phyloP scores from a whole-genome alignment of 2,797 vertebrate species.

The Eremophila alpestris region DNA sequence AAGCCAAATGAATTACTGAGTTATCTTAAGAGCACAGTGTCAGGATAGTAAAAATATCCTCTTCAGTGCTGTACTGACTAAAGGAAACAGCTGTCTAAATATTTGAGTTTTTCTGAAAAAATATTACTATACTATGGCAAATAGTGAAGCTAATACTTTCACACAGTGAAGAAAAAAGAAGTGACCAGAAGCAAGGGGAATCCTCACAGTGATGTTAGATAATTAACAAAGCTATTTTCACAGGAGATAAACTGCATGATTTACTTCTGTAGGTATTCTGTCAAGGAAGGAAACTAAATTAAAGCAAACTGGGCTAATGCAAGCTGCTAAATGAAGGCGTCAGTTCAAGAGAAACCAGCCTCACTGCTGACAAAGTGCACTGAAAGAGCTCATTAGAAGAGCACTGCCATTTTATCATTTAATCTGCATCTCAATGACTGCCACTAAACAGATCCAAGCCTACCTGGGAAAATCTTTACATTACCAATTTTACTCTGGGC shows the following conservation, averaged over 20 bases:
- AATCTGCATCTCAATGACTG: not conserved
- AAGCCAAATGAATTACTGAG: conserved; percentile 36
- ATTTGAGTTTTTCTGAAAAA: conserved; percentile 67
- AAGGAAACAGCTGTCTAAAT: conserved; percentile 77
- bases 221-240: conserved; percentile 21
- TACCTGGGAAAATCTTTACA: not conserved
- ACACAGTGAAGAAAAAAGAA: not conserved
- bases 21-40: conserved; percentile 9
- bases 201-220: not conserved
- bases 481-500: not conserved
- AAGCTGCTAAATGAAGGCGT: not conserved
- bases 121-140: conserved; percentile 37
- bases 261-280: not conserved
- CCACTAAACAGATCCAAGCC: not conserved
- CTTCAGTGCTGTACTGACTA: conserved; percentile 48
- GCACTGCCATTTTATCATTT: not conserved
- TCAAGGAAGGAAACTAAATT: conserved; percentile 9
- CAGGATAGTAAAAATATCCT: conserved; percentile 63
- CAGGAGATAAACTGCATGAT: not conserved
- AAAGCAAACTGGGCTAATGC: not conserved
- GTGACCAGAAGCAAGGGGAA: conserved; percentile 15
- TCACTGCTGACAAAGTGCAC: not conserved
- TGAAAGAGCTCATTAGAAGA: not conserved
- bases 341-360: not conserved
- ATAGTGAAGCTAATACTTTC: conserved; percentile 17